These are phyloP conservation scores for Chondrilla cf. caribensis DNA, from an alignment of 37 sponge, comb jelly and placozoan species.

Conservation along the genomic window DNA sequence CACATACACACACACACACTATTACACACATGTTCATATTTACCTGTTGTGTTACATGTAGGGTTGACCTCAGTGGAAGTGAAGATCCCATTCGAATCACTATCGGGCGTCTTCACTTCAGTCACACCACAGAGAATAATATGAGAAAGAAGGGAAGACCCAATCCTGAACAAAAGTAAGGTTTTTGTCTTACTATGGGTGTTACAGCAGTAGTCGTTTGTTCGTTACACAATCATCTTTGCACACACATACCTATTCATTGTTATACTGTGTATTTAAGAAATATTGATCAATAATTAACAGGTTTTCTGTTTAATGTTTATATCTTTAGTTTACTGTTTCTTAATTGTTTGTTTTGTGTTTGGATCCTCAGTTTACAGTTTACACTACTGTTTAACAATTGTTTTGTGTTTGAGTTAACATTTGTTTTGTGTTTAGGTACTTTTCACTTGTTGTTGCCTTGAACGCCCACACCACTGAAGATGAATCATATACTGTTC, in stretches of 20 bases:
- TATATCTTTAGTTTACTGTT: too few species aligned
- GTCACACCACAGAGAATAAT: slow-evolving; percentile 95
- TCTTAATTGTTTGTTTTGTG: too few species aligned
- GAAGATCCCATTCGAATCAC: slow-evolving; percentile 54
- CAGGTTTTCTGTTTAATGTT: background rate
- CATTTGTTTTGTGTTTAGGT: too few species aligned
- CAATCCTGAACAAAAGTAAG: slow-evolving; percentile 91
- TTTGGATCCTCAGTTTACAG: too few species aligned
- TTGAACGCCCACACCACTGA: slow-evolving; percentile 55
- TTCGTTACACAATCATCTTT: too few species aligned
- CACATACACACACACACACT: background rate
- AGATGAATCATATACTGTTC: slow-evolving; percentile 43
- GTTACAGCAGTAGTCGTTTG: too few species aligned
- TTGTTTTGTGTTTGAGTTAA: too few species aligned
- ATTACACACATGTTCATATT: too few species aligned
- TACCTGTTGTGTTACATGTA: background rate
- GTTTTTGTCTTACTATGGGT: too few species aligned
- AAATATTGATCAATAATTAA: background rate
- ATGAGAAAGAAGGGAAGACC: slow-evolving; percentile 98
- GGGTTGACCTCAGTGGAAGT: slow-evolving; percentile 40
- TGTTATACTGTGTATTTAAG: too few species aligned
- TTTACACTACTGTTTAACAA: too few species aligned
- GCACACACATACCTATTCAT: too few species aligned
- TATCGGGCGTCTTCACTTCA: slow-evolving; percentile 85
- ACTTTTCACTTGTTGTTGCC: slow-evolving; percentile 88